Base-by-base conservation (phyloP, 2,113 vertebrate species). In the Misgurnus mizolepis region DNA sequence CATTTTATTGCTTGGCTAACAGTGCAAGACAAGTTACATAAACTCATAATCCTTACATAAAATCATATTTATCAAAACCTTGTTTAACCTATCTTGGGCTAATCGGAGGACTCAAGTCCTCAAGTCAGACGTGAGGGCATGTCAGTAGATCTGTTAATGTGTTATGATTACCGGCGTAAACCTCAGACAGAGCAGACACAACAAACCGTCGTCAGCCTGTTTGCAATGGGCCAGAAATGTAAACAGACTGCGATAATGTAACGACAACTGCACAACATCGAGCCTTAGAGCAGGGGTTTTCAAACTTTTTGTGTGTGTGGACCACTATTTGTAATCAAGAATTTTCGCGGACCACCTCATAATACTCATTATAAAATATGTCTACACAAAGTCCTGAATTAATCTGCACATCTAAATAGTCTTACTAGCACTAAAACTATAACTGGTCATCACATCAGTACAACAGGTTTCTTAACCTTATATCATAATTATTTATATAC, bases 141-240 rank as follows among this genome's bases (percentile, higher is more conserved):
- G 56, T 41, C 22, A 56, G 56, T 61, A 79, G 67, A 61, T 49
- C 58, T 74, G 50, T 56, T 81, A 68, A 68, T 76, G 64, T 78
- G 74, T 82, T 82, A 77, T 82, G 67, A 76, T 60, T 82, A 76
- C 73, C 66, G 55, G 39, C 45, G 62, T 47, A 70, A 68, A 82
- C 47, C 56, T 14, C 72, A 76, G 80, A 82, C 73, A 76, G 67
- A 77, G 74, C 73, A 82, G 67, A 81, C 80, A 81, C 72, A 81
- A 81, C 61, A 80, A 62, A 80, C 70, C 56, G 1, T 60, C 40
- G 12, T 74, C 71, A 70, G 56, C 49, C 65, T 69, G 55, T 61
- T 69, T 62, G 68, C 40, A 8, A 61, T n/a, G 22, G 55, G 11
- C 8, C 70, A 67, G 55, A 78, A 67, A 56, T 68, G 65, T 68